Percentiles rank a stretch among this genome's conserved stretches.
Evolutionary conservation across 2,797 vertebrate genomes (phyloP).

Genomic region (Acestrorhynchus altus): DNA sequence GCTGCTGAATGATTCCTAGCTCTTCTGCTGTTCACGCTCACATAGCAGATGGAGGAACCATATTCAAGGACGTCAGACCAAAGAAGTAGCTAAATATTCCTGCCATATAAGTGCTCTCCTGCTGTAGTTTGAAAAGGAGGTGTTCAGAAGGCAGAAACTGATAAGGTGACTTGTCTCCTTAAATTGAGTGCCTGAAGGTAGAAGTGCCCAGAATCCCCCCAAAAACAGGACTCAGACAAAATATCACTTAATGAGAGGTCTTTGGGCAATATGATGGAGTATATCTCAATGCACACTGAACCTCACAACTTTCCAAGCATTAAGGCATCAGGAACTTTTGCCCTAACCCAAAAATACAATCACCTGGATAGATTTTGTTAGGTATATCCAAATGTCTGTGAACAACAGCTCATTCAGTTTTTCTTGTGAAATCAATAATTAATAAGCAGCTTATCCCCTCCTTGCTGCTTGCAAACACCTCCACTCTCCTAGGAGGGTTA

Average conservation of each 20-base stretch:
- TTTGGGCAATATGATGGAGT: not conserved
- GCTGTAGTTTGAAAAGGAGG: not conserved
- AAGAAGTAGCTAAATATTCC: not conserved
- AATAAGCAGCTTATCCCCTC: too few species aligned
- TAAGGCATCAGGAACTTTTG: not conserved
- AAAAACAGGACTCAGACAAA: not conserved
- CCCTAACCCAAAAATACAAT: not conserved
- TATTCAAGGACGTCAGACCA: slow-evolving; percentile 6
- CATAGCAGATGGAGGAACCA: not conserved
- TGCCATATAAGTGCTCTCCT: not conserved
- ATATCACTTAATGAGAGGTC: not conserved
- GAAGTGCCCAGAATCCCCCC: not conserved
- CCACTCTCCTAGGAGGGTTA: too few species aligned
- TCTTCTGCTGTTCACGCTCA: slow-evolving; percentile 16
- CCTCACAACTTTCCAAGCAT: not conserved
- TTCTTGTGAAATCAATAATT: not conserved
- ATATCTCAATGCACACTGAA: not conserved
- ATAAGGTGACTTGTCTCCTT: not conserved
- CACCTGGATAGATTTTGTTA: not conserved
- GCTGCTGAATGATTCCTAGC: not conserved
- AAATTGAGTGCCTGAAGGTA: slow-evolving; percentile 10
- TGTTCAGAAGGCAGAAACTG: not conserved
- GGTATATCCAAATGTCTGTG: not conserved
- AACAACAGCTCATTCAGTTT: not conserved
- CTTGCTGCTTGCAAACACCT: not conserved